Conservation (phyloP, 2,797 vertebrate genomes). For the Gila robusta region DNA sequence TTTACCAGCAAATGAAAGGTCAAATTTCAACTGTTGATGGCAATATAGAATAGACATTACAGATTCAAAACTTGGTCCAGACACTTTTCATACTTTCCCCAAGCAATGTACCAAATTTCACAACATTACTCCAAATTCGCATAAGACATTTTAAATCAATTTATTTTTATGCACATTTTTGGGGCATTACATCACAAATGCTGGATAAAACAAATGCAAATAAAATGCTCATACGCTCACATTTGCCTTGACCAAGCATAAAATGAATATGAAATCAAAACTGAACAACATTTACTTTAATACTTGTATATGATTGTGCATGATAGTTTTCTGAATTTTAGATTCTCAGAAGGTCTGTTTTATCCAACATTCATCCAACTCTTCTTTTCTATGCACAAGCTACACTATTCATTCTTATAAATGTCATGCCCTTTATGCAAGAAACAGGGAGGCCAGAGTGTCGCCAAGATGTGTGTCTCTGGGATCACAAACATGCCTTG, state of each 20-base stretch:
- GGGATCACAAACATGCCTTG: conserved; percentile 49
- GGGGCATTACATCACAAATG: no score
- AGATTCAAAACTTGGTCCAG: not conserved
- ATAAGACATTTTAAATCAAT: not conserved
- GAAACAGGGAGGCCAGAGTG: conserved; percentile 41
- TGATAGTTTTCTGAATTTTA: not conserved
- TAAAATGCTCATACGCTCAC: not conserved
- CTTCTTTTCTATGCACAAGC: conserved; percentile 28
- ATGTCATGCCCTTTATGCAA: conserved; percentile 50
- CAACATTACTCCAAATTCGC: not conserved
- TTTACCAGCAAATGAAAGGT: not conserved
- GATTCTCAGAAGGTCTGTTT: not conserved
- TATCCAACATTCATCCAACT: conserved; percentile 16
- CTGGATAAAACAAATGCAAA: not conserved
- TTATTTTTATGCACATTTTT: not conserved
- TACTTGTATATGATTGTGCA: not conserved
- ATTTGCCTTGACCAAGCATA: not conserved
- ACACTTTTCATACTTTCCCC: not conserved
- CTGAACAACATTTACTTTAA: not conserved
- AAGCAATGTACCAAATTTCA: not conserved
- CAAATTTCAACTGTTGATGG: not conserved
- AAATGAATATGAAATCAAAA: not conserved
- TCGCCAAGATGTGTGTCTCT: not conserved
- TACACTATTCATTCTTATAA: conserved; percentile 46
- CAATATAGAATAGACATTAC: not conserved